phyloP scores from a whole-genome alignment of 2,888 invertebrate genomes.

The Drosophila mimica region DNA sequence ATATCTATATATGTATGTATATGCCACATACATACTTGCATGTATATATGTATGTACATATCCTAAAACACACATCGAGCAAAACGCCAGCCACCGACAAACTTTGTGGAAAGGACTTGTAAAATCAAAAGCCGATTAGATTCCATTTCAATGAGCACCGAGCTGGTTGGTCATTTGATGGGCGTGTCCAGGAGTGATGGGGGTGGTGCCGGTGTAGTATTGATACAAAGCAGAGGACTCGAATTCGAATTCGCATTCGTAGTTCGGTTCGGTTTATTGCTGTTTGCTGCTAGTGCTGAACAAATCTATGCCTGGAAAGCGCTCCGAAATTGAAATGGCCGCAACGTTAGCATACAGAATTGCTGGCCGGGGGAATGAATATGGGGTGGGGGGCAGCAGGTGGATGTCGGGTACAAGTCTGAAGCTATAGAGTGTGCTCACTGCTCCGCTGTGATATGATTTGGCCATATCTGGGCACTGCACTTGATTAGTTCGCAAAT shows the following conservation, averaged over 20 bases:
- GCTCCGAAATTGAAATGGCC: constrained; percentile 44
- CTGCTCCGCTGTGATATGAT: constrained; percentile 9
- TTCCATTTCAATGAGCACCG: constrained; percentile 80
- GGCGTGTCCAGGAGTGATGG: constrained; percentile 29
- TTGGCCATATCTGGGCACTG: constrained; percentile 47
- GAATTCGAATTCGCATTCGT: constrained; percentile 20
- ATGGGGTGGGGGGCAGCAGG: neutral
- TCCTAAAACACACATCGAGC: constrained; percentile 37
- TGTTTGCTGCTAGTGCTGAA: constrained; percentile 36
- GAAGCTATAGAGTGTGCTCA: neutral
- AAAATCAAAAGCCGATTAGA: constrained; percentile 83
- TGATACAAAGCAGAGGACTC: constrained; percentile 46
- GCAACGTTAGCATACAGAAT: constrained; percentile 36
- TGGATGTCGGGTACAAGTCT: neutral
- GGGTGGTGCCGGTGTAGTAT: neutral
- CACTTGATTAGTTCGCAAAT: constrained; percentile 69
- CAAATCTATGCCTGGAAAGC: constrained; percentile 35
- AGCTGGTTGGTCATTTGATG: constrained; percentile 79
- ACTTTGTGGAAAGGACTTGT: constrained; percentile 79
- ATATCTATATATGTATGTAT: neutral
- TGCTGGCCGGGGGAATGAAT: neutral
- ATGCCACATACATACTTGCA: neutral
- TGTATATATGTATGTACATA: constrained; percentile 6
- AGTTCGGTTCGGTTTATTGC: constrained; percentile 44
- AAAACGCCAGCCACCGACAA: constrained; percentile 58